A percentile compares a stretch with the other conserved stretches of the same genome.
Conservation (phyloP, 2,113 vertebrate genomes). For the Acrocephalus arundinaceus region DNA sequence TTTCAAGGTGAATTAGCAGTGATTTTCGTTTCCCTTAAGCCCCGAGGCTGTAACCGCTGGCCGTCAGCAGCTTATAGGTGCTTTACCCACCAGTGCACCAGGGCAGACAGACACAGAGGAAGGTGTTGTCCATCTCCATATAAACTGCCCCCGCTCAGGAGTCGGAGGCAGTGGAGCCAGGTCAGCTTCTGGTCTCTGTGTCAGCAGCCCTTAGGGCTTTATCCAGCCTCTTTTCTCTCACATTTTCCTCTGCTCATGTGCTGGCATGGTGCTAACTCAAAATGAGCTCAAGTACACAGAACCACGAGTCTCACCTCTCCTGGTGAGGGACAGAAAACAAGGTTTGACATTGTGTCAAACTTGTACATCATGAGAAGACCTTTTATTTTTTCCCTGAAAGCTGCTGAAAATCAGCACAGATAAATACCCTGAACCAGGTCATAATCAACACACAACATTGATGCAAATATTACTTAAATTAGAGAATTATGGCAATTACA, state of each 20-base stretch:
- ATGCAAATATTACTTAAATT: neutral
- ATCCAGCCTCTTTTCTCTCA: neutral
- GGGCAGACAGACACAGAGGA: neutral
- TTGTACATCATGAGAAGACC: neutral
- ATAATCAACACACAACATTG: neutral
- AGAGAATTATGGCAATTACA: neutral
- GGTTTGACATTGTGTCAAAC: neutral
- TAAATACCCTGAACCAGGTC: neutral
- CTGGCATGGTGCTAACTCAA: neutral
- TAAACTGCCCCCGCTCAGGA: neutral
- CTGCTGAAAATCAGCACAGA: neutral
- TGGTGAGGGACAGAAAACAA: neutral
- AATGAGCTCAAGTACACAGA: neutral
- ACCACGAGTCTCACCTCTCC: neutral
- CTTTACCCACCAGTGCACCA: rapidly evolving
- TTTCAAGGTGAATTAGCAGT: neutral
- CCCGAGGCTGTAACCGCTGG: neutral
- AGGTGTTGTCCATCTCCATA: neutral
- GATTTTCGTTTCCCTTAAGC: neutral
- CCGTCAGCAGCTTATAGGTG: neutral
- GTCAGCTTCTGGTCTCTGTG: rapidly evolving
- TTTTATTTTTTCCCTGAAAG: neutral
- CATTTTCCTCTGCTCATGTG: neutral
- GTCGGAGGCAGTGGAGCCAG: neutral
- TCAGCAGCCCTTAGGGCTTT: neutral